phyloP scores from a whole-genome alignment of 2,797 vertebrate species.

The Malacoctenus gilli region DNA sequence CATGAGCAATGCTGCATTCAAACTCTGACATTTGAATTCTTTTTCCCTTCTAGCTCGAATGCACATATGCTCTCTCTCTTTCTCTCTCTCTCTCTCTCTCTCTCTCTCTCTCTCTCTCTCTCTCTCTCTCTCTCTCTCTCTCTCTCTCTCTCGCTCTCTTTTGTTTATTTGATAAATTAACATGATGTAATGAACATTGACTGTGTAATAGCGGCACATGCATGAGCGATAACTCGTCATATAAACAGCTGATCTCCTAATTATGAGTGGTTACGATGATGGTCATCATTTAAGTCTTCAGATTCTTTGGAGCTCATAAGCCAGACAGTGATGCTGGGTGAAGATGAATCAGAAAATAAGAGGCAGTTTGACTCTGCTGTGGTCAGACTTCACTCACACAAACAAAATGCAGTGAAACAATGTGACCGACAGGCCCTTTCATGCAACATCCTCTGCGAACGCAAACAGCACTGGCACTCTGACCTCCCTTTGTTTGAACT shows the following conservation, averaged over 20 bases:
- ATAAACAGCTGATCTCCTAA: conserved; percentile 28
- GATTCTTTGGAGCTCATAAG: neutral
- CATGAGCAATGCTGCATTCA: conserved; percentile 35
- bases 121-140: conserved; percentile 19
- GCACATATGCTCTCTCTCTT: conserved; percentile 30
- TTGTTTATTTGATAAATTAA: neutral
- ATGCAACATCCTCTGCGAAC: conserved; percentile 30
- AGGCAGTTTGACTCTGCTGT: conserved; percentile 2
- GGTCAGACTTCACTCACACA: conserved; percentile 37
- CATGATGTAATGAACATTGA: conserved; percentile 26
- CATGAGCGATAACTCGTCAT: conserved; percentile 22
- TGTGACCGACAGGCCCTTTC: conserved; percentile 31
- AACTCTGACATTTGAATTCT: conserved; percentile 32
- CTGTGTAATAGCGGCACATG: conserved; percentile 16
- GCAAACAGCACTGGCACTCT: conserved; percentile 50
- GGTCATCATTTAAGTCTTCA: conserved; percentile 16
- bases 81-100: conserved; percentile 13
- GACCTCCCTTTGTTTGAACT: conserved; percentile 41
- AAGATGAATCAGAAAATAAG: neutral
- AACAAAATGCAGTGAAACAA: conserved; percentile 5
- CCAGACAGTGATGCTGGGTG: too few relatives aligned
- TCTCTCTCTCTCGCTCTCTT: conserved; percentile 8
- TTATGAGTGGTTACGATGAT: conserved; percentile 23
- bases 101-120: conserved; percentile 11
- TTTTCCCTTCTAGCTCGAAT: conserved; percentile 17